Evolutionary conservation across 2,888 invertebrate genomes (phyloP), one percentile per base, ranked within the genome.

Genomic region (Timema podura): DNA sequence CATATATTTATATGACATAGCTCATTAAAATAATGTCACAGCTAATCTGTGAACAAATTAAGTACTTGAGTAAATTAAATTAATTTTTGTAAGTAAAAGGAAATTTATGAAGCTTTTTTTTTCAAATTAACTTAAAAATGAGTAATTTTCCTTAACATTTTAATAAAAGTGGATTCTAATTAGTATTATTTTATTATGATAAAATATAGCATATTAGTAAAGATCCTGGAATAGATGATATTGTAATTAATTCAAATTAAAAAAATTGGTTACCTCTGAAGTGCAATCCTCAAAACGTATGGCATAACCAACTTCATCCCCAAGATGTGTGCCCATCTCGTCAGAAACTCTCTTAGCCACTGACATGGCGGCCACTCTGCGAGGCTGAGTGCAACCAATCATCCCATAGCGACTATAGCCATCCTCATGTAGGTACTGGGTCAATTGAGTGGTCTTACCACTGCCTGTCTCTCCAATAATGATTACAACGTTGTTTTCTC

Each of bases 231-330:
- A 30, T 30, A 30, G 30, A 30, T 30, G 30, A 30, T 30, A 30
- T 30, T 30, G 30, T 30, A 30, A 3, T 30, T 30, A 30, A 30
- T 30, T 30, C 30, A 65, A 9, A 59, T n/a, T 44, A 57, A 65
- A 73, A 57, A 49, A 69, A 13, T 66, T 54, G 71, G 74, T 72
- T 76, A 86, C 86, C 78, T 96, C 95, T 0, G 93, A 92, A 0
- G 99, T 99, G 81, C 98, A 98, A 83, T 99, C 99, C 81, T 99
- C 99, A 83, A 99, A 99, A 77, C 99, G 95, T 79, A 99, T 99
- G 30, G 98, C 97, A 83, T 99, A 99, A 13, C 99, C 99, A 9
- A 99, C 93, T 79, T 96, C 95, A 74, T 96, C 92, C 5, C 88
- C 97, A 59, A 98, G 83, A 72, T 90, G 89, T 0, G 93, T 92